Evolutionary conservation across 2,113 vertebrate species (phyloP), one percentile per base, ranked within the genome.

Genomic region (Porphyrio hochstetteri): DNA sequence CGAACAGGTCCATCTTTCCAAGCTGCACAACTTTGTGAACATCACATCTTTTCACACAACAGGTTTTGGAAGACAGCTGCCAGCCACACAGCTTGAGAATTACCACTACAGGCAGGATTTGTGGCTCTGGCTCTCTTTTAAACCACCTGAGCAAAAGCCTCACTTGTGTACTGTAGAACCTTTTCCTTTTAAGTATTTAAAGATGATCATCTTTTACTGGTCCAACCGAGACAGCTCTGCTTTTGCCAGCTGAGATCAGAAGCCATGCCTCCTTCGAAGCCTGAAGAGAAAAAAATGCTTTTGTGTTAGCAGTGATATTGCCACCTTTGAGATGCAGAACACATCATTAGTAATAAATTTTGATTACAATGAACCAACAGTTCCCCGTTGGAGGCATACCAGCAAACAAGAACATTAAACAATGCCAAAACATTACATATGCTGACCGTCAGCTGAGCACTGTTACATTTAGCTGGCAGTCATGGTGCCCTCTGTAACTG

Each of bases 401-500:
- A 74, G 77, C 72, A 84, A 91, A 92, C 35, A 57, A 82, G 81
- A 92, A 81, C 93, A 36, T 71, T 89, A 71, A 93, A 91, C 89
- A 92, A 89, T 86, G 83, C 86, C 95, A 95, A 74, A 93, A 89
- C 91, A 93, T 93, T 86, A 90, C 92, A 96, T 83, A 83, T 57
- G 92, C 95, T 84, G 93, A 88, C 88, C 7, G 4, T 93, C 91
- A 91, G 88, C 86, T 87, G 91, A 67, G 77, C 71, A 44, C 83
- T 56, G 89, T 67, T 83, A 88, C 80, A 64, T 88, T 92, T 40
- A 93, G 80, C 80, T 71, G 65, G 77, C 83, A 63, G 83, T 46
- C 92, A 93, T 63, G 42, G 38, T 46, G 72, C 60, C 68, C 95
- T 64, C 86, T 92, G 64, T 63, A 82, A 93, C 6, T 68, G 76